phyloP scores from a whole-genome alignment of 1,140 invertebrate genomes.

The Temnothorax curvispinosus region DNA sequence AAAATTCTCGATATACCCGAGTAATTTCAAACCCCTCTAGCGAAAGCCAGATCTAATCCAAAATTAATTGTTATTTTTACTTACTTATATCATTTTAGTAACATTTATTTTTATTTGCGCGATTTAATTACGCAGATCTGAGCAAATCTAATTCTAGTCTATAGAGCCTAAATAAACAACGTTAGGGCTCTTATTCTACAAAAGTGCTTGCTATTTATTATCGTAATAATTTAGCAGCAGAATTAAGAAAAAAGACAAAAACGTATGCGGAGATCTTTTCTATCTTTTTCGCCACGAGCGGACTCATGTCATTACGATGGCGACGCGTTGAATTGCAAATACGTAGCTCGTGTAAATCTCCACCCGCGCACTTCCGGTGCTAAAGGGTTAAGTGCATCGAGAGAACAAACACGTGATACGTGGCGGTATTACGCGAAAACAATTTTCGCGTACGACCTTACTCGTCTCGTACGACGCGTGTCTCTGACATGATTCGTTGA shows the following conservation, averaged over 20 bases:
- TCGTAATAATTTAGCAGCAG: background rate
- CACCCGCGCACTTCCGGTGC: background rate
- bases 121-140: background rate
- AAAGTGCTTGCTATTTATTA: background rate
- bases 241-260: background rate
- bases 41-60: background rate
- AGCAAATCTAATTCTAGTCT: background rate
- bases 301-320: too few relatives aligned
- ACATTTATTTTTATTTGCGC: background rate
- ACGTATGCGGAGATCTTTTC: background rate
- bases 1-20: background rate
- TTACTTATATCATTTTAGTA: background rate
- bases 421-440: constrained; percentile 16
- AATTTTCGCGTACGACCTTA: constrained; percentile 8
- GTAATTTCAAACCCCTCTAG: background rate
- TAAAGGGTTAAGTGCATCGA: background rate
- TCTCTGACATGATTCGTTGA: background rate
- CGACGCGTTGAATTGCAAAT: background rate
- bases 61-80: background rate
- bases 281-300: background rate
- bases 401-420: background rate
- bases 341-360: background rate
- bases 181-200: background rate
- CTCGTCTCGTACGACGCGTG: background rate
- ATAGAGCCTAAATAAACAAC: background rate